Base-by-base conservation (phyloP, 2,797 vertebrate species). In the Urosaurus nigricauda region DNA sequence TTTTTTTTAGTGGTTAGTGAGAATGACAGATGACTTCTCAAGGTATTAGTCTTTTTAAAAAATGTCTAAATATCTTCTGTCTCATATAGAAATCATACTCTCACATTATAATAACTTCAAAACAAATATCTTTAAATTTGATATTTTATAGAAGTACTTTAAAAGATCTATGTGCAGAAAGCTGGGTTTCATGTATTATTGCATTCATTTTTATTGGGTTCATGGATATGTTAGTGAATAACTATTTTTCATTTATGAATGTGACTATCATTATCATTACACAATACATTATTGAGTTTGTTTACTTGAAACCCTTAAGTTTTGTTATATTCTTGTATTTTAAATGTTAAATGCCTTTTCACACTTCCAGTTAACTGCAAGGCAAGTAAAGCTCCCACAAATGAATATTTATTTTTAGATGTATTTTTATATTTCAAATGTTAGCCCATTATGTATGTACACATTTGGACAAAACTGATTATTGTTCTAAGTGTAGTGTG, bases 131-230 rank as follows among this genome's bases (percentile, higher is more conserved):
- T 43, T 37, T 24, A 37, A 37, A 21, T 74, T 40, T 91, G 86
- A 29, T 40, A 79, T 83, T 90, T 37, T 17, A 7, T 51, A 56
- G 6, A 92, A 92, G 35, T 89, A 47, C n/a, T 88, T 17, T 35
- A 53, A 90, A 93, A 78, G 85, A 17, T 2, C 35, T 2, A n/a
- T 85, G 21, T 43, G 0, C 8, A 68, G 83, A 88, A 89, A 90
- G 81, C n/a, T 86, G 53, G 35, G 90, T 92, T 88, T 80, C 74
- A 91, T 84, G 90, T 94, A 92, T 92, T 77, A 75, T 87, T 92
- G 43, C 58, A 73, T 85, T 92, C 85, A 90, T 91, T 84, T 65
- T n/a, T 7, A 51, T 51, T 51, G 47, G 47, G 47, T 51, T 51
- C 47, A 51, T 7, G 21, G 19, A 63, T 63, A 68, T 32, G 26